A percentile compares a stretch with the other conserved stretches of the same genome.
Evolutionary conservation across 2,888 invertebrate genomes (phyloP).

Genomic region (Nymphalis polychloros): DNA sequence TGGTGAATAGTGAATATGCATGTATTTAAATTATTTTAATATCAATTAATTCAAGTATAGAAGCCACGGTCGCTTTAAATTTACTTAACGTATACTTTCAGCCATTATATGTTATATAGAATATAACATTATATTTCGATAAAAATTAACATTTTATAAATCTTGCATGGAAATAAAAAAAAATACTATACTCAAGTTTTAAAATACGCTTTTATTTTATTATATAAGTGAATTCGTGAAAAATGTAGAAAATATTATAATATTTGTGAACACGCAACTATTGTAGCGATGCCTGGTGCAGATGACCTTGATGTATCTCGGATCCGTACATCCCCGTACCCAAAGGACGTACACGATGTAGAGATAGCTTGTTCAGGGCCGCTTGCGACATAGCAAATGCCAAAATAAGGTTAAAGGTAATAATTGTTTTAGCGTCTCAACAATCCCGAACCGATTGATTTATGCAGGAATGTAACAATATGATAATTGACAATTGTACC

Average conservation of each 20-base stretch:
- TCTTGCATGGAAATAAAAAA: too few relatives aligned
- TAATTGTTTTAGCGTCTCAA: conserved; percentile 62
- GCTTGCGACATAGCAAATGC: conserved; percentile 77
- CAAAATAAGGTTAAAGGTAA: conserved; percentile 81
- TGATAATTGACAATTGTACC: conserved; percentile 44
- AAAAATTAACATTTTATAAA: too few relatives aligned
- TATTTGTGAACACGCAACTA: conserved; percentile 4
- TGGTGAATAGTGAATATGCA: too few relatives aligned
- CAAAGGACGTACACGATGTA: conserved; percentile 38
- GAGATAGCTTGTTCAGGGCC: conserved; percentile 61
- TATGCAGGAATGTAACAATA: conserved; percentile 67
- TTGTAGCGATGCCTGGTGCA: conserved; percentile 12
- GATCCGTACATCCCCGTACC: conserved; percentile 35
- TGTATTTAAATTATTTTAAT: too few relatives aligned
- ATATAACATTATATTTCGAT: too few relatives aligned
- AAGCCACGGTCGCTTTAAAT: too few relatives aligned
- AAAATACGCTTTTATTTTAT: too few relatives aligned
- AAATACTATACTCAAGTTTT: too few relatives aligned
- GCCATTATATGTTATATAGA: too few relatives aligned
- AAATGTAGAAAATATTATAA: background rate
- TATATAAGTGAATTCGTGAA: too few relatives aligned
- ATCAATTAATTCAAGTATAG: too few relatives aligned
- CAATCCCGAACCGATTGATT: conserved; percentile 60
- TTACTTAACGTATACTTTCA: too few relatives aligned
- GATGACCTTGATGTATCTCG: conserved; percentile 39